These are phyloP conservation scores for Sciurus vulgaris DNA, from an alignment of 2,797 vertebrate genomes.

Conservation along the genomic window DNA sequence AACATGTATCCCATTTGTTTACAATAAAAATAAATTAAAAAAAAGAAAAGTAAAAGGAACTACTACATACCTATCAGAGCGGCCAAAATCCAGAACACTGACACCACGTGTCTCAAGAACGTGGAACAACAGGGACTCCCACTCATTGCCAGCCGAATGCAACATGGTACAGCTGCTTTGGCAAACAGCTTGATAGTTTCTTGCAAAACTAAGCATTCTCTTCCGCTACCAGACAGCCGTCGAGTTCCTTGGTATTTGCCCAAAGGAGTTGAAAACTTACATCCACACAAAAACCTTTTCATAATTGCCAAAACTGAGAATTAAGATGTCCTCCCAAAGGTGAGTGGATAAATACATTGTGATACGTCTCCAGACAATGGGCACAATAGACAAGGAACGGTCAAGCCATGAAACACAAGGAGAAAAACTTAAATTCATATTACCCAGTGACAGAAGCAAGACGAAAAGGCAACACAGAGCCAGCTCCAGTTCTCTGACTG, in stretches of 20 bases:
- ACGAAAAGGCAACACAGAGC: background rate
- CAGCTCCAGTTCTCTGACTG: background rate
- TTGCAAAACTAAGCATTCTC: background rate
- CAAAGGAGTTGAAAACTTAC: background rate
- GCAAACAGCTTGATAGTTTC: background rate
- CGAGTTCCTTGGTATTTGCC: background rate
- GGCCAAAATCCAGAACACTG: background rate
- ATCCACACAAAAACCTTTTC: too few species aligned
- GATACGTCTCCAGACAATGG: background rate
- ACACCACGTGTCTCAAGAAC: background rate
- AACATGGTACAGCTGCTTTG: background rate
- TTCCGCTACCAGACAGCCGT: background rate
- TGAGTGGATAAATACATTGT: background rate
- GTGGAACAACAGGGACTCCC: background rate
- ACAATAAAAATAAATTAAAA: too few species aligned
- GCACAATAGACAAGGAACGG: background rate
- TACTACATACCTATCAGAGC: background rate
- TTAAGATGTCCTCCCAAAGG: too few species aligned
- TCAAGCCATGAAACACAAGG: background rate
- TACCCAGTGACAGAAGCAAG: background rate
- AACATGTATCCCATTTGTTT: too few species aligned
- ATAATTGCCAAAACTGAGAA: too few species aligned
- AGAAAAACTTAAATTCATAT: background rate
- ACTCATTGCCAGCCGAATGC: too few species aligned
- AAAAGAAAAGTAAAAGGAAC: background rate